A percentile compares a stretch with the other conserved stretches of the same genome.
Conservation (phyloP, 2,888 invertebrate genomes). For the Eupithecia centaureata region DNA sequence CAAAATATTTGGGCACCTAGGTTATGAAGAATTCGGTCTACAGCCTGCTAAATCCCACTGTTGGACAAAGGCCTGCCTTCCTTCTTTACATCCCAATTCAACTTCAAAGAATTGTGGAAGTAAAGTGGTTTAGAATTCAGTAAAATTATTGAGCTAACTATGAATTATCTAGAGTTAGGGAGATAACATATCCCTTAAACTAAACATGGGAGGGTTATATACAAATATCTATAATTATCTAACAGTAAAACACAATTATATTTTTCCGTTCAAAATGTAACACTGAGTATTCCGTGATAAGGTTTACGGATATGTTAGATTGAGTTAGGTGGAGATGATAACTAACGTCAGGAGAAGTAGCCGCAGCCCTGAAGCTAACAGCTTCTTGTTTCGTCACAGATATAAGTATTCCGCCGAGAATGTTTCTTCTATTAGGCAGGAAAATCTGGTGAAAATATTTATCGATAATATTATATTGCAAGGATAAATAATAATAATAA, state of each 20-base stretch:
- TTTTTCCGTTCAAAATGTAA: no score
- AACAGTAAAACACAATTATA: no score
- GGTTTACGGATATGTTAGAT: no score
- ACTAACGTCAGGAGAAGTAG: conserved; percentile 63
- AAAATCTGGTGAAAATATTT: conserved; percentile 51
- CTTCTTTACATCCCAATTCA: neutral
- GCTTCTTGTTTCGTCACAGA: conserved; percentile 62
- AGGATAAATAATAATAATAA: no score
- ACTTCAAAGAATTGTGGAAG: neutral
- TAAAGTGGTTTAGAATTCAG: neutral
- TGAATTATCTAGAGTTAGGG: no score
- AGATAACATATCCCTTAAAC: no score
- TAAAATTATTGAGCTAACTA: no score
- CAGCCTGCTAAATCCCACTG: neutral
- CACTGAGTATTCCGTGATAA: no score
- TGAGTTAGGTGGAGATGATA: neutral
- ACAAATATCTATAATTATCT: no score
- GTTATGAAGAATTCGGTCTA: neutral
- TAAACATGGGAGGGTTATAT: no score
- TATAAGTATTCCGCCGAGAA: conserved; percentile 70
- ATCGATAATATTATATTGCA: no score
- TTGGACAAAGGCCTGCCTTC: neutral
- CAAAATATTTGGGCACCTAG: neutral
- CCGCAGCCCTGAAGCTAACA: conserved; percentile 66
- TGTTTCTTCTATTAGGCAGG: conserved; percentile 71